phyloP scores from a whole-genome alignment of 2,113 vertebrate genomes.

The Pluvianellus socialis region DNA sequence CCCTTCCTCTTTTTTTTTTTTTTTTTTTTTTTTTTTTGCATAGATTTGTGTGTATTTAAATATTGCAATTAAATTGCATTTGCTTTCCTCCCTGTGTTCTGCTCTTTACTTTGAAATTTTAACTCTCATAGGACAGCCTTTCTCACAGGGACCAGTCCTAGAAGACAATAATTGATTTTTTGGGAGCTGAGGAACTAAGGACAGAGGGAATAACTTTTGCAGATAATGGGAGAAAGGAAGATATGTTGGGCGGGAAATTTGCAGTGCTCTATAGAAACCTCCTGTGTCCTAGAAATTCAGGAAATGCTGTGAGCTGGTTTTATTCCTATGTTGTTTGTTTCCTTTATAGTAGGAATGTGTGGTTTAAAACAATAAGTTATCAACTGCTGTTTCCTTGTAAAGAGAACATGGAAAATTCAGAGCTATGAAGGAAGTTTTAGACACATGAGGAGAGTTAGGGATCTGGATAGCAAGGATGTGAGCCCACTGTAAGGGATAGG shows the following conservation, averaged over 20 bases:
- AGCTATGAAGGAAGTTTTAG: neutral
- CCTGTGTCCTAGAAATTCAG: neutral
- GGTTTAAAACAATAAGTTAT: neutral
- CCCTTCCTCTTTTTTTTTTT: no score
- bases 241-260: neutral
- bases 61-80: neutral
- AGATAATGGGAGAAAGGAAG: neutral
- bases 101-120: neutral
- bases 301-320: neutral
- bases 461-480: neutral
- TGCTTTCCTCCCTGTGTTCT: neutral
- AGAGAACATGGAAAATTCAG: neutral
- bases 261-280: neutral
- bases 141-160: neutral
- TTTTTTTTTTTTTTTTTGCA: accelerated
- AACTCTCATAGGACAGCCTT: neutral
- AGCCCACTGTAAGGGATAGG: neutral
- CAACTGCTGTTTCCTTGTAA: neutral
- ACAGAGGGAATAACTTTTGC: neutral
- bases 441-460: neutral
- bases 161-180: neutral
- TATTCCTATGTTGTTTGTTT: neutral
- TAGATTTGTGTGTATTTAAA: neutral
- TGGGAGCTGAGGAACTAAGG: neutral
- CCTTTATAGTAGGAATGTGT: neutral